Conservation (phyloP, 2,888 invertebrate species). For the Herminia tarsipennalis region DNA sequence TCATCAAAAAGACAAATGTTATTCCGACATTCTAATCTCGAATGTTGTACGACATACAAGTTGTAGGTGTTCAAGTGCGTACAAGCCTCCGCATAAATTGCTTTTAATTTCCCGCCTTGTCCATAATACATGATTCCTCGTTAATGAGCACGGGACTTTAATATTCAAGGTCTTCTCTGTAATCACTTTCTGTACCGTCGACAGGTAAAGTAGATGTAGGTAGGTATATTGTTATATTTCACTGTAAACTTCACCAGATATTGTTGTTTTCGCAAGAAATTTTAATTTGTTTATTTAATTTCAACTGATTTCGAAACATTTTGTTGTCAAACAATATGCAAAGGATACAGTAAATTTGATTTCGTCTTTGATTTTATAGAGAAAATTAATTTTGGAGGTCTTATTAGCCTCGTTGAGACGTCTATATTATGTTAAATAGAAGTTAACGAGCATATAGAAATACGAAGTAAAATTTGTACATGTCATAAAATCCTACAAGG, state of each 20-base stretch:
- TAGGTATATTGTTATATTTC: conserved; percentile 41
- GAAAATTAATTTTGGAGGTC: conserved; percentile 41
- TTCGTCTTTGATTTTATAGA: conserved; percentile 43
- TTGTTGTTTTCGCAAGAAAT: conserved; percentile 39
- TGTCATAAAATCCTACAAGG: background rate
- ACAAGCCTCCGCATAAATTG: conserved; percentile 47
- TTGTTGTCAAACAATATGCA: conserved; percentile 46
- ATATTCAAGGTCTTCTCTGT: conserved; percentile 52
- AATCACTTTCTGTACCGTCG: conserved; percentile 40
- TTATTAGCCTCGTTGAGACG: conserved; percentile 31
- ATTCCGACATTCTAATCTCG: conserved; percentile 10
- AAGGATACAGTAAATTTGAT: conserved; percentile 38
- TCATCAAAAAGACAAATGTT: conserved; percentile 34
- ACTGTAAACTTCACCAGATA: conserved; percentile 40
- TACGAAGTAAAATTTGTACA: background rate
- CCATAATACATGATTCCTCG: conserved; percentile 51
- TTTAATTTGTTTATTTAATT: conserved; percentile 46
- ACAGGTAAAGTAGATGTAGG: conserved; percentile 40
- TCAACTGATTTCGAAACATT: conserved; percentile 40
- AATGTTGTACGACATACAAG: conserved; percentile 6
- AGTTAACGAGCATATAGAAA: conserved; percentile 26
- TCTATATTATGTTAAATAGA: conserved; percentile 31
- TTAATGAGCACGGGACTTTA: conserved; percentile 51
- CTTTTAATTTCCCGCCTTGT: conserved; percentile 56
- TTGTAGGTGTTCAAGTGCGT: conserved; percentile 19